Percentiles rank a stretch among this genome's conserved stretches.
Evolutionary conservation across 2,888 invertebrate species (phyloP).

Genomic region (Neoitamus cyanurus): DNA sequence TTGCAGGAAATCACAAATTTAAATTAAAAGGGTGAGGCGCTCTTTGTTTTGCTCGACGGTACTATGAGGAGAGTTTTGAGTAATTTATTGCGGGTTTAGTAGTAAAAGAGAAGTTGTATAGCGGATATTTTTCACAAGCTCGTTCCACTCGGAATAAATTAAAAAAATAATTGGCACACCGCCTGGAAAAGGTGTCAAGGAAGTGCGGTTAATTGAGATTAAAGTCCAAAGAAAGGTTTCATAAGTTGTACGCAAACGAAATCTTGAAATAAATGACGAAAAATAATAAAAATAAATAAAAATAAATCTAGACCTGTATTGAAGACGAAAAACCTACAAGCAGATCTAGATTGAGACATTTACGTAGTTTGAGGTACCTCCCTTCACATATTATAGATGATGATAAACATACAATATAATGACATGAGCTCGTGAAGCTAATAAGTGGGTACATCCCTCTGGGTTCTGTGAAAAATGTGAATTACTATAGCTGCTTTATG

Average conservation of each 20-base stretch:
- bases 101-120: not conserved
- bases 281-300: not conserved
- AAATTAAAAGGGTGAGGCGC: not conserved
- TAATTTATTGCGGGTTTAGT: not conserved
- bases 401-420: too few relatives aligned
- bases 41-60: not conserved
- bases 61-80: not conserved
- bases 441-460: too few relatives aligned
- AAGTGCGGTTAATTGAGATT: not conserved
- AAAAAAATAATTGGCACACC: not conserved
- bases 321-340: not conserved
- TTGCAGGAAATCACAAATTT: not conserved
- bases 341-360: not conserved
- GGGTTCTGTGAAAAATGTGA: too few relatives aligned
- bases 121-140: not conserved
- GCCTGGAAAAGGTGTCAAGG: not conserved
- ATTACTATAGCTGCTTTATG: too few relatives aligned
- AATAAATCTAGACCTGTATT: not conserved
- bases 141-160: not conserved
- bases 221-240: not conserved
- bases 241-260: not conserved
- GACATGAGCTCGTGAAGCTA: too few relatives aligned
- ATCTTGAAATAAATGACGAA: not conserved
- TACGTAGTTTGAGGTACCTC: too few relatives aligned
- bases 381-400: too few relatives aligned